Evolutionary conservation across 2,113 vertebrate genomes (phyloP), one percentile per base, ranked within the genome.

Genomic region (Alosa alosa): DNA sequence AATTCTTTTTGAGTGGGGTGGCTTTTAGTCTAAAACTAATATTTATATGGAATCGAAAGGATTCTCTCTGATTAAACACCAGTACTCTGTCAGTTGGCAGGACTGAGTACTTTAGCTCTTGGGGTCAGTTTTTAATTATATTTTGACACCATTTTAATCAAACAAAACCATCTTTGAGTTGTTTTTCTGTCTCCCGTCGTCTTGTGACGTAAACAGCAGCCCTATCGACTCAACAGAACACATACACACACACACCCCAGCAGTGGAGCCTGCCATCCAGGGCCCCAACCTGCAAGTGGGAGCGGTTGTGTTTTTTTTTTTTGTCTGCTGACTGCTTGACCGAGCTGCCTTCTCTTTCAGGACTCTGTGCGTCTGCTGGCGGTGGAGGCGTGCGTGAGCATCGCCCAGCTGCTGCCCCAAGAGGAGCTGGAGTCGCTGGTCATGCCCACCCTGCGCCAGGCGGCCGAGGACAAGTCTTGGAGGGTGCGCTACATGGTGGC

Each of bases 401-500:
- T 98, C 52, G 96, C 97, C 75, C 96, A 95, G 22, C 92, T 97
- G 85, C 91, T 97, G 88, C 95, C 96, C 82, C 96, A 96, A 84
- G 96, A 97, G 85, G 97, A 97, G 87, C 92, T 98, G 68, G 96
- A 97, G 90, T 91, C 94, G 15, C 88, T 97, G 90, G 97, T 97
- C 68, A 97, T 97, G 96, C 97, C 97, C 83, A 95, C 95, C 0
- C 93, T 97, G 81, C 94, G 94, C n/a, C 96, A 97, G 91, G 97
- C 96, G 4, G 95, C 96, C 0, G 97, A 98, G 91, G 97, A 98
- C 89, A 98, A 98, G 89, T 98, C 97, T 82, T 98, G 97, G 97
- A 94, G 97, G 90, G 97, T 98, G 86, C 96, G 97, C 85, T 98
- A 98, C 89, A 98, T 98, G 97, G 97, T 97, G 41, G 97, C 97